A percentile compares a stretch with the other conserved stretches of the same genome.
Conservation (phyloP, 2,797 vertebrate genomes). For the Ibycter americanus region DNA sequence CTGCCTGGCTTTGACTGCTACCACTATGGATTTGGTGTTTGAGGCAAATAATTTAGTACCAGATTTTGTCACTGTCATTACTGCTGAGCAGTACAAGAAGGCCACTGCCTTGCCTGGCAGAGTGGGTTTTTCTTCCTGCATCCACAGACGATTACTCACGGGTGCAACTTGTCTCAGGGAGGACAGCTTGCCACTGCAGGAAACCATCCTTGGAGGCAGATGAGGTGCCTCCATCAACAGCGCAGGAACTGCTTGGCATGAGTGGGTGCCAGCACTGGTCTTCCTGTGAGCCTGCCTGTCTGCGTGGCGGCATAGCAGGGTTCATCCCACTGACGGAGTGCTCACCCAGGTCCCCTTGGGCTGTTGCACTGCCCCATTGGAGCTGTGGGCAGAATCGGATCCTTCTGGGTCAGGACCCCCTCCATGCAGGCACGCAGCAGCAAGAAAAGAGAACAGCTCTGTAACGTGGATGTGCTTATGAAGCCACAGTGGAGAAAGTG, state of each 20-base stretch:
- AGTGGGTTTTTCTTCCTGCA: not conserved
- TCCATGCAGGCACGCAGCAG: fast-evolving
- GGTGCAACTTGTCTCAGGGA: not conserved
- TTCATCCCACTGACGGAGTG: fast-evolving
- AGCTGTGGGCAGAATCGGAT: not conserved
- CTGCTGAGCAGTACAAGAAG: not conserved
- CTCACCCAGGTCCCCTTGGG: fast-evolving
- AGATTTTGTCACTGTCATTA: not conserved
- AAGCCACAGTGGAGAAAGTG: not conserved
- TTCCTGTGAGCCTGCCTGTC: fast-evolving
- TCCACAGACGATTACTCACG: not conserved
- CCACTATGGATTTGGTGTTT: not conserved
- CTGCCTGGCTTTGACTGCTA: not conserved
- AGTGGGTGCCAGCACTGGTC: not conserved
- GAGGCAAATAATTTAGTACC: not conserved
- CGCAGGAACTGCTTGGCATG: fast-evolving
- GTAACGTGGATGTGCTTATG: not conserved
- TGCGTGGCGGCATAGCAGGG: fast-evolving
- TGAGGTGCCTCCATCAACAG: not conserved
- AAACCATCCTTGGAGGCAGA: not conserved
- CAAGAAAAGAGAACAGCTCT: not conserved
- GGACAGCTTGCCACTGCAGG: not conserved
- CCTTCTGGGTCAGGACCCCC: not conserved
- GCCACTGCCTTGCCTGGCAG: not conserved
- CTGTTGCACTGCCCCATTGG: fast-evolving